These are phyloP conservation scores for Heliconius hewitsoni DNA, from an alignment of 1,140 invertebrate species.

Conservation along the genomic window DNA sequence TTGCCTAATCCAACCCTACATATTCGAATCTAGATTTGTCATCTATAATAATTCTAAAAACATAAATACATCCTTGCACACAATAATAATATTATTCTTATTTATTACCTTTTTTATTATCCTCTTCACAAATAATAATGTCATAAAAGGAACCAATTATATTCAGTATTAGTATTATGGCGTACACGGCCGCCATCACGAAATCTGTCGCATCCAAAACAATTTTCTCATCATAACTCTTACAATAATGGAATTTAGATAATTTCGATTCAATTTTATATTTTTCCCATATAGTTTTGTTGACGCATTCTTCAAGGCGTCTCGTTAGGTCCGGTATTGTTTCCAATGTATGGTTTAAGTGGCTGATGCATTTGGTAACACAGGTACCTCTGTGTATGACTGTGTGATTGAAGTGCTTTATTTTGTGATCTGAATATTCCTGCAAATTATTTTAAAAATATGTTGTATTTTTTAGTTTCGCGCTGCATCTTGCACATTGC, in stretches of 20 bases:
- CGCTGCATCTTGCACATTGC: too few relatives aligned
- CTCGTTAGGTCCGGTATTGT: conserved; percentile 36
- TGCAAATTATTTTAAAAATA: conserved; percentile 34
- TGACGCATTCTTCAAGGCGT: conserved; percentile 46
- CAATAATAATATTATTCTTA: conserved; percentile 12
- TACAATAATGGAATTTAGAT: conserved; percentile 43
- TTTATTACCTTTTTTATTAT: conserved; percentile 51
- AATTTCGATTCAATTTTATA: conserved; percentile 46
- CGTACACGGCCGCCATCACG: conserved; percentile 40
- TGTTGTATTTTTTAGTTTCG: too few relatives aligned
- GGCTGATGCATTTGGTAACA: conserved; percentile 56
- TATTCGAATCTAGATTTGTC: not conserved
- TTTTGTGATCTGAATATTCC: conserved; percentile 66
- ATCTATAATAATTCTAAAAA: not conserved
- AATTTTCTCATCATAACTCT: conserved; percentile 38
- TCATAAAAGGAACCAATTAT: conserved; percentile 52
- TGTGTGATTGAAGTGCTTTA: conserved; percentile 81
- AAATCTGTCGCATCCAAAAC: conserved; percentile 42
- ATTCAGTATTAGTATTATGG: conserved; percentile 44
- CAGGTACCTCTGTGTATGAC: conserved; percentile 79
- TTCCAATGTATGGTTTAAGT: conserved; percentile 39
- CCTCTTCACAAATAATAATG: conserved; percentile 41
- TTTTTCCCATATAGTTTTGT: conserved; percentile 45
- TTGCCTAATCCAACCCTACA: not conserved
- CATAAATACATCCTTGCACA: not conserved